phyloP scores from a whole-genome alignment of 1,140 invertebrate genomes.

The Bradysia coprophila region DNA sequence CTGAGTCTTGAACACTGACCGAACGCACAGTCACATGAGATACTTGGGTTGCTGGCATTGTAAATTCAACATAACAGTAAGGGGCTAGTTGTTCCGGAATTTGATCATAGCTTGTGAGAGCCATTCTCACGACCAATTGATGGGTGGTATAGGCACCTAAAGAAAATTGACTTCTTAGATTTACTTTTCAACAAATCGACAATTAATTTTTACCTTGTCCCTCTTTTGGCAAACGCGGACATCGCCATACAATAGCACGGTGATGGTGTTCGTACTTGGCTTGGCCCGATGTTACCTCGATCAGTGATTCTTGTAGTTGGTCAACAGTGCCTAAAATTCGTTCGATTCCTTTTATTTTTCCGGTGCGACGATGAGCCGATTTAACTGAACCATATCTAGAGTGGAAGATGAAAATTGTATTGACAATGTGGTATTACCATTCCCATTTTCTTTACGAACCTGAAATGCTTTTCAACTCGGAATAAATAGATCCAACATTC shows the following conservation, averaged over 20 bases:
- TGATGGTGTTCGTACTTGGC: slow-evolving; percentile 99
- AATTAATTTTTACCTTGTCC: slow-evolving; percentile 59
- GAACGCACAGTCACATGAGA: slow-evolving; percentile 92
- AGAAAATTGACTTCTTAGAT: slow-evolving; percentile 11
- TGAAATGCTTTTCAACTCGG: slow-evolving; percentile 93
- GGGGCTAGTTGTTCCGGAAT: slow-evolving; percentile 83
- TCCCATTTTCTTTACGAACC: slow-evolving; percentile 27
- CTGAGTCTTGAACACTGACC: slow-evolving; percentile 76
- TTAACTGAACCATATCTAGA: slow-evolving; percentile 85
- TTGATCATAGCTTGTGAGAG: slow-evolving; percentile 91
- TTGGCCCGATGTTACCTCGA: slow-evolving; percentile 94
- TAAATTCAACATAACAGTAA: slow-evolving; percentile 87
- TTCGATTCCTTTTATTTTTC: slow-evolving; percentile 87
- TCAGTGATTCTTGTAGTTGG: slow-evolving; percentile 76
- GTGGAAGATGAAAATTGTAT: neutral
- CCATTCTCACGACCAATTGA: slow-evolving; percentile 80
- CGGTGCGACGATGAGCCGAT: slow-evolving; percentile 75
- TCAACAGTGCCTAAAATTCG: slow-evolving; percentile 84
- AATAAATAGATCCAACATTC: slow-evolving; percentile 99
- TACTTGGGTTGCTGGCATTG: slow-evolving; percentile 95
- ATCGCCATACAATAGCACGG: slow-evolving; percentile 93
- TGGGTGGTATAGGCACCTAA: slow-evolving; percentile 92
- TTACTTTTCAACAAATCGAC: neutral
- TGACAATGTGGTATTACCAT: neutral
- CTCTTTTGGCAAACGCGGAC: slow-evolving; percentile 87